Evolutionary conservation across 2,113 vertebrate species (phyloP).

Genomic region (Myanophis thanlyinensis): DNA sequence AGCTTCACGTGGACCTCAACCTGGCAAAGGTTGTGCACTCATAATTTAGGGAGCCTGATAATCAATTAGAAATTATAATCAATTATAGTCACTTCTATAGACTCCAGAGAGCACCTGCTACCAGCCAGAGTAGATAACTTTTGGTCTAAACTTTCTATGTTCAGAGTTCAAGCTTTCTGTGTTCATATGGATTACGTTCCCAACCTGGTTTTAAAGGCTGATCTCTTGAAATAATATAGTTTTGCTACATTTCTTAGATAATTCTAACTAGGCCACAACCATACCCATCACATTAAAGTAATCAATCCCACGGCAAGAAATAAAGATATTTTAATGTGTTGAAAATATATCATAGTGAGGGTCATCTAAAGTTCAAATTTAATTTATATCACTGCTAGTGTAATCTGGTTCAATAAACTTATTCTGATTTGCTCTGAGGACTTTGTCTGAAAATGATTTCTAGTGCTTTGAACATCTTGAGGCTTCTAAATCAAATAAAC

Average conservation of each 20-base stretch:
- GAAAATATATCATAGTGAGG: background rate
- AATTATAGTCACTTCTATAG: too few relatives aligned
- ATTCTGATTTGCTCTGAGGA: background rate
- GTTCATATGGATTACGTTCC: background rate
- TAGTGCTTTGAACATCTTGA: background rate
- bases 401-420: background rate
- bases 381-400: background rate
- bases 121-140: background rate
- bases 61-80: background rate
- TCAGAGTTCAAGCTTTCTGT: background rate
- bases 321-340: background rate
- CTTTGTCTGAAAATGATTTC: background rate
- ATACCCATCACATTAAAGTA: background rate
- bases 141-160: background rate
- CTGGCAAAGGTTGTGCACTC: background rate
- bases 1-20: background rate
- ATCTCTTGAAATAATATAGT: background rate
- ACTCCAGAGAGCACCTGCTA: background rate
- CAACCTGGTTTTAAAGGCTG: background rate
- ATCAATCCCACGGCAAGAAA: background rate
- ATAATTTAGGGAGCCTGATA: background rate
- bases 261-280: background rate
- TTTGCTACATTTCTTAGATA: background rate
- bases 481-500: background rate
- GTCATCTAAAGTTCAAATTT: background rate